phyloP scores from a whole-genome alignment of 1,140 invertebrate genomes.

The Hycleus cichorii region DNA sequence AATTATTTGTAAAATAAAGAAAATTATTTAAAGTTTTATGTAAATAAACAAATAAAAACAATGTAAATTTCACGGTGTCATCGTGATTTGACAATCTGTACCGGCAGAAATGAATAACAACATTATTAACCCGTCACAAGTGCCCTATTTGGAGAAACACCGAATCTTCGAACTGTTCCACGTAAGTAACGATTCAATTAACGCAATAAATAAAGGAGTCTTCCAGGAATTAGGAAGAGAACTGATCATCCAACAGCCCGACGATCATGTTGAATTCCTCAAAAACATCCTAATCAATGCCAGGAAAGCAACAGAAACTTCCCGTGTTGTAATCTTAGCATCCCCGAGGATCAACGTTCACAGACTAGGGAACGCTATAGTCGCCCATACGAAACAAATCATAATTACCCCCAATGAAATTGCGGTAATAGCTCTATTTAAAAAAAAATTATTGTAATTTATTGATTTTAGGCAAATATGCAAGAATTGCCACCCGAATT shows the following conservation, averaged over 20 bases:
- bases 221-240: slow-evolving; percentile 42
- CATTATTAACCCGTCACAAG: slow-evolving; percentile 30
- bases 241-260: slow-evolving; percentile 44
- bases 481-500: slow-evolving; percentile 2
- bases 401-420: slow-evolving; percentile 26
- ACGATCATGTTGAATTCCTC: slow-evolving; percentile 45
- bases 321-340: slow-evolving; percentile 43
- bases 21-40: too few species aligned
- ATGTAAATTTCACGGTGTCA: too few species aligned
- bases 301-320: slow-evolving; percentile 37
- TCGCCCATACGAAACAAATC: slow-evolving; percentile 32
- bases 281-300: slow-evolving; percentile 44
- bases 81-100: too few species aligned
- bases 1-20: too few species aligned
- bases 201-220: slow-evolving; percentile 1
- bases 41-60: too few species aligned
- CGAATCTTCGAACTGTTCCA: slow-evolving; percentile 47
- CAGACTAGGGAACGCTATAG: slow-evolving; percentile 29
- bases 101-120: too few species aligned
- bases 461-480: background rate
- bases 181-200: slow-evolving; percentile 25
- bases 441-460: background rate
- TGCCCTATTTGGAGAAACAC: slow-evolving; percentile 48
- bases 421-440: background rate
- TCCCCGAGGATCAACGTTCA: slow-evolving; percentile 37